These are phyloP conservation scores for Glossophaga mutica DNA, from an alignment of 2,797 vertebrate species.

Conservation along the genomic window DNA sequence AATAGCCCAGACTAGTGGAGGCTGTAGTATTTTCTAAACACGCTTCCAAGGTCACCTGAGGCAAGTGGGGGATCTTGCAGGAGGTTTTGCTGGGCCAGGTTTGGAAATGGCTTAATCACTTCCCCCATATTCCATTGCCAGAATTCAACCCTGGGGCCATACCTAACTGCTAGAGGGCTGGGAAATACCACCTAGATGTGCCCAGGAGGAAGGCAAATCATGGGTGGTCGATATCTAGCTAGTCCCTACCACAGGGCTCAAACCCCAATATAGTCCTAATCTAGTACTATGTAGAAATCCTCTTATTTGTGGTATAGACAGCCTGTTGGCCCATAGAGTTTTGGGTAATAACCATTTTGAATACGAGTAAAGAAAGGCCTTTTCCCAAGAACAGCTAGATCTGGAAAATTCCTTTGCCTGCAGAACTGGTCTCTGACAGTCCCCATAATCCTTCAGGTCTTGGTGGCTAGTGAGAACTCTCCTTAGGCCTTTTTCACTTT, in stretches of 20 bases:
- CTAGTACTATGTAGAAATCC: background rate
- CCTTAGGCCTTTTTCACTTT: background rate
- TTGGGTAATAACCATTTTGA: conserved; percentile 10
- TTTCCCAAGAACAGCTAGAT: background rate
- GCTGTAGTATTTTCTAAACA: background rate
- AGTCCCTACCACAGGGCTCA: background rate
- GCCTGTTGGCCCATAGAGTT: background rate
- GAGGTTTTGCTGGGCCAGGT: background rate
- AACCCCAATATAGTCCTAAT: background rate
- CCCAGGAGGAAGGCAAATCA: background rate
- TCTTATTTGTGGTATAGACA: background rate
- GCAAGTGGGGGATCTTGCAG: background rate
- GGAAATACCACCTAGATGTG: background rate
- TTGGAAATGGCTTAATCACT: background rate
- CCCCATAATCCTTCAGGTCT: background rate
- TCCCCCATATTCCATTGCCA: background rate
- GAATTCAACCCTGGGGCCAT: background rate
- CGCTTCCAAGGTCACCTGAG: background rate
- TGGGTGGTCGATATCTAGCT: background rate
- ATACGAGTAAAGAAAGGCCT: background rate
- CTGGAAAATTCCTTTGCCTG: conserved; percentile 9
- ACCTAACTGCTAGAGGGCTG: background rate
- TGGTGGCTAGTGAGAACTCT: background rate
- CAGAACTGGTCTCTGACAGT: background rate
- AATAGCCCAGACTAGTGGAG: background rate